These are phyloP conservation scores for Lithodes maja DNA, from an alignment of 2,888 invertebrate genomes.

Conservation along the genomic window DNA sequence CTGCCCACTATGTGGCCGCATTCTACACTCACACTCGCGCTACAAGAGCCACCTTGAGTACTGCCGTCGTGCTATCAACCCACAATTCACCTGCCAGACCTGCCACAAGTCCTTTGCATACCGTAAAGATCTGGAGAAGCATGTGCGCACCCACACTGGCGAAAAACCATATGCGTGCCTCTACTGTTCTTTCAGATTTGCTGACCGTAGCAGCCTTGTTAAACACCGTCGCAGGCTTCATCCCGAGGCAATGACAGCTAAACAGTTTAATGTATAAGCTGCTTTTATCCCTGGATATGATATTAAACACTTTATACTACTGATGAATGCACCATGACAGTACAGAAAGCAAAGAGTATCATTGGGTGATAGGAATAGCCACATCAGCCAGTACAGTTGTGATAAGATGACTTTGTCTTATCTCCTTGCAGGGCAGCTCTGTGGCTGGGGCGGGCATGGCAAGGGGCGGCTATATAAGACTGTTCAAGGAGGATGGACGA, in stretches of 20 bases:
- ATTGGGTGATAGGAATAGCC: background rate
- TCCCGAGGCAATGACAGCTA: background rate
- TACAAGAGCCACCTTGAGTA: constrained; percentile 62
- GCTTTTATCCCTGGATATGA: background rate
- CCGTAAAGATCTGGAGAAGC: constrained; percentile 63
- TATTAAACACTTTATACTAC: background rate
- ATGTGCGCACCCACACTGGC: constrained; percentile 55
- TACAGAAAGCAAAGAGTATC: constrained; percentile 5
- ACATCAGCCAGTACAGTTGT: constrained; percentile 24
- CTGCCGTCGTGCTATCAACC: constrained; percentile 57
- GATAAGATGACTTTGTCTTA: constrained; percentile 55
- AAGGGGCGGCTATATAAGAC: constrained; percentile 38
- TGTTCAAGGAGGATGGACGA: constrained; percentile 51
- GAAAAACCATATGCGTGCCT: constrained; percentile 53
- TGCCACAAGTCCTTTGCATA: constrained; percentile 66
- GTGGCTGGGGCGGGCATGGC: constrained; percentile 49
- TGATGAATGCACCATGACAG: background rate
- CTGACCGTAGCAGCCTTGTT: constrained; percentile 60
- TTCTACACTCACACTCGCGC: constrained; percentile 37
- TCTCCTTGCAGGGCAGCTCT: constrained; percentile 52
- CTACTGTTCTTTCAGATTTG: constrained; percentile 50
- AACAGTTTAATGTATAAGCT: background rate
- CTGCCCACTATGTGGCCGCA: constrained; percentile 56
- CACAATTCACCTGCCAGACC: constrained; percentile 56
- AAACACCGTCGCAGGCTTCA: constrained; percentile 49